Percentiles rank a stretch among this genome's conserved stretches.
Conservation (phyloP, 2,113 vertebrate genomes). For the Sphaerodactylus townsendi region DNA sequence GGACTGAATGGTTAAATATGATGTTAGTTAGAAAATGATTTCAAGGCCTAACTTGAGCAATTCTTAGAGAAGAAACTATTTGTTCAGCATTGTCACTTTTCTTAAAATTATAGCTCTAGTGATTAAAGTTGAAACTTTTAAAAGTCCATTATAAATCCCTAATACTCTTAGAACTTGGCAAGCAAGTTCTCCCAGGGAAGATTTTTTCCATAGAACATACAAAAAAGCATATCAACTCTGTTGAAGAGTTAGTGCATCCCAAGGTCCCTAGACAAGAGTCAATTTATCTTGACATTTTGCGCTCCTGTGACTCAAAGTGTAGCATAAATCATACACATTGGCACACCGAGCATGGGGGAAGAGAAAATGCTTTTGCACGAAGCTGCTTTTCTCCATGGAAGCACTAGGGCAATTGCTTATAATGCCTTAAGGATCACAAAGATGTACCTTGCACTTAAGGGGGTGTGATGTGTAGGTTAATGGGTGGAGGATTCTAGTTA, state of each 20-base stretch:
- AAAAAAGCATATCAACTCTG: not conserved
- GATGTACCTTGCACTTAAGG: not conserved
- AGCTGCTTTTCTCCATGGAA: not conserved
- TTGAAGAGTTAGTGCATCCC: constrained; percentile 3
- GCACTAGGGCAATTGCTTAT: not conserved
- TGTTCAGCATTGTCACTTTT: constrained; percentile 40
- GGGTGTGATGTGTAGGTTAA: not conserved
- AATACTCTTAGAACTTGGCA: not conserved
- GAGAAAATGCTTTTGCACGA: constrained; percentile 7
- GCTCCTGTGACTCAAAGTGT: not conserved
- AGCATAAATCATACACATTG: constrained; percentile 11
- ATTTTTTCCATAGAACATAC: not conserved
- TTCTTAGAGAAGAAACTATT: constrained; percentile 18
- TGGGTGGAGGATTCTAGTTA: not conserved
- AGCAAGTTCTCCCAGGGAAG: not conserved
- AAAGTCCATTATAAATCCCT: constrained; percentile 35
- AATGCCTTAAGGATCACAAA: not conserved
- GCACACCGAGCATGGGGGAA: not conserved
- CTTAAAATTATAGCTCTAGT: constrained; percentile 16
- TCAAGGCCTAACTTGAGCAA: constrained; percentile 37
- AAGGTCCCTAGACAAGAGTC: constrained; percentile 1
- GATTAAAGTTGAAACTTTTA: constrained; percentile 18
- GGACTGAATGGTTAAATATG: constrained; percentile 33
- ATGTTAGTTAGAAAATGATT: constrained; percentile 49
- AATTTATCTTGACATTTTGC: constrained; percentile 20